Percentiles rank a stretch among this genome's conserved stretches.
These are phyloP conservation scores for Rhinichthys klamathensis DNA, from an alignment of 2,113 vertebrate genomes.

Conservation along the genomic window DNA sequence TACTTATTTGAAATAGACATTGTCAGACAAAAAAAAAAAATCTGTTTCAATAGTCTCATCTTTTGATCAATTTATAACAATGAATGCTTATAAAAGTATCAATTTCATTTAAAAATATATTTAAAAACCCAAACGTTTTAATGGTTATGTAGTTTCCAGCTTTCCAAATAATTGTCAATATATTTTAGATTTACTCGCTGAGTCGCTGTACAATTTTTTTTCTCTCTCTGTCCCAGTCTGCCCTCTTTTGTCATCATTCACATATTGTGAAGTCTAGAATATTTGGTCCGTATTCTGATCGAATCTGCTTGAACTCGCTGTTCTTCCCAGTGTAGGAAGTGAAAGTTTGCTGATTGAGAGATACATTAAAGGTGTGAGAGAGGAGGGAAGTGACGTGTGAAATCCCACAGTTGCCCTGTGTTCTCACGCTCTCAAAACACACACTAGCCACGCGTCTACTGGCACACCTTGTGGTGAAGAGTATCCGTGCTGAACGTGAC, in stretches of 20 bases:
- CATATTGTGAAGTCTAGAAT: background rate
- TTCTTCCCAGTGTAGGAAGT: constrained; percentile 62
- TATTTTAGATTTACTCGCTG: background rate
- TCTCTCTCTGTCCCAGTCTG: background rate
- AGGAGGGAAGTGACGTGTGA: constrained; percentile 22
- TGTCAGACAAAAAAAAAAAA: too few species aligned
- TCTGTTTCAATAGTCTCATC: too few species aligned
- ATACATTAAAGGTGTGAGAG: constrained; percentile 35
- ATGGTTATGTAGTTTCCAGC: background rate
- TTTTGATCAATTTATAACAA: too few species aligned
- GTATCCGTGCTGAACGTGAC: constrained; percentile 28
- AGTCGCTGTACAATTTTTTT: too few species aligned
- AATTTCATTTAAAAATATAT: too few species aligned
- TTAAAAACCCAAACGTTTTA: too few species aligned
- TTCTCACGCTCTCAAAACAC: constrained; percentile 28
- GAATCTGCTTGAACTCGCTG: constrained; percentile 36
- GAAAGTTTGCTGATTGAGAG: background rate
- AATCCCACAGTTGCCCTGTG: constrained; percentile 7
- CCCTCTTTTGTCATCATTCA: background rate
- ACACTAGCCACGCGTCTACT: background rate
- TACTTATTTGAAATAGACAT: background rate
- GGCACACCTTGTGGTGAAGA: background rate
- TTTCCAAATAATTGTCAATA: background rate
- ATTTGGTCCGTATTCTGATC: background rate
- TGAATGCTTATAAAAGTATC: too few species aligned